Conservation (phyloP, 2,113 vertebrate species). For the Datnioides undecimradiatus region DNA sequence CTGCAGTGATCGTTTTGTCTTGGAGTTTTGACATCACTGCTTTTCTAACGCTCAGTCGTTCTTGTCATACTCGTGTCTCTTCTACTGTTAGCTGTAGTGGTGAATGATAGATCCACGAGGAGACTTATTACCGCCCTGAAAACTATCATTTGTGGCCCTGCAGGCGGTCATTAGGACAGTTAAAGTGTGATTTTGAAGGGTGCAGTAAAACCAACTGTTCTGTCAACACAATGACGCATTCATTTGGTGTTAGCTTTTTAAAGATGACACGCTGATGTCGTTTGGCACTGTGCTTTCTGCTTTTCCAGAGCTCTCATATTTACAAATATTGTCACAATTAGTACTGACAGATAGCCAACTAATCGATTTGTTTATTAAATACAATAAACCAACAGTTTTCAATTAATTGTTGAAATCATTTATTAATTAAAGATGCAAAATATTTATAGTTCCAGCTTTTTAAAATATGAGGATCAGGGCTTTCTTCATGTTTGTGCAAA, state of each 20-base stretch:
- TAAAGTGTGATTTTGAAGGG: conserved; percentile 30
- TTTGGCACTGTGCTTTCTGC: background rate
- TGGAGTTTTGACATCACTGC: conserved; percentile 7
- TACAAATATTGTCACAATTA: background rate
- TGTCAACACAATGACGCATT: conserved; percentile 45
- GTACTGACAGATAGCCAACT: background rate
- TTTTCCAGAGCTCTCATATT: background rate
- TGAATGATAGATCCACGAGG: conserved; percentile 14
- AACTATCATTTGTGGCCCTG: conserved; percentile 58
- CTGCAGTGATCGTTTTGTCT: conserved; percentile 2
- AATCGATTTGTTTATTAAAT: background rate
- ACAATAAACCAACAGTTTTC: background rate
- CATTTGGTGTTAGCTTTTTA: background rate
- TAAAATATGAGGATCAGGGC: background rate
- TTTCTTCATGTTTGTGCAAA: too few species aligned
- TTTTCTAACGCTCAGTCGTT: conserved; percentile 17
- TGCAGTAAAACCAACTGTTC: conserved; percentile 18
- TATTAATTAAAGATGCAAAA: background rate
- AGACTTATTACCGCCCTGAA: conserved; percentile 24
- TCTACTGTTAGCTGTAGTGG: conserved; percentile 5
- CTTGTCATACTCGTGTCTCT: background rate
- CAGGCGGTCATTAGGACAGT: conserved; percentile 40
- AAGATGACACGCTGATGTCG: background rate
- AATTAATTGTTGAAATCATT: background rate
- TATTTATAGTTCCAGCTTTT: background rate